Base-by-base conservation (phyloP, 2,888 invertebrate genomes). In the Bellardia bayeri region DNA sequence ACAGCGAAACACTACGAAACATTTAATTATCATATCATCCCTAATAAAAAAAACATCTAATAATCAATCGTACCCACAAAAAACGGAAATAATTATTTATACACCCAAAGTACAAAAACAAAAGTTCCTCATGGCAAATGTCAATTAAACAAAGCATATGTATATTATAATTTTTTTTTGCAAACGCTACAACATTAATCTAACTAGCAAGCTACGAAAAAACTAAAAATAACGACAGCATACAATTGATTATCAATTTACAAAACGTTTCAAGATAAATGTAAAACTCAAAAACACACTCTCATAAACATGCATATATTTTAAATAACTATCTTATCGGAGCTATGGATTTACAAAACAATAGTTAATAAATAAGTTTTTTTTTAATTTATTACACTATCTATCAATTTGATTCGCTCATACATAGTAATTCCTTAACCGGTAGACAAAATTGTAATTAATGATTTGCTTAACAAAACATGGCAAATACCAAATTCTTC, bases 11-110 rank as follows among this genome's bases (percentile, higher is more conserved):
- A n/a, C 49, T 42, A 40, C 42, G 63, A 49, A 82, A 64, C 68
- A 69, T 49, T 79, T 79, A 76, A 83, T 85, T 86, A 86, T 56
- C 83, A 76, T 83, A 81, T 87, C 72, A 84, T 78, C 63, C 61
- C 42, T 68, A 78, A 74, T 56, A 79, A 68, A 85, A 56, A 3
- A 76, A 61, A 11, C 11, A 58, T 3, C 30, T 30, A 16, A 56
- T 58, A 30, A 58, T 56, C 23, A 33, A 58, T 23, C 3, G 23
- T 56, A 23, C 9, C 13, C 11, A 49, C 56, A 75, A 56, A 82
- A 83, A 86, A 83, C 82, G 86, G 86, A 86, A 86, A 79, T 71
- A 83, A 80, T 86, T 86, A 86, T 75, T 86, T 79, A 71, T 75
- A n/a, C 64, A 82, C 69, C 33, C 13, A 75, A 71, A 78, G 16